Base-by-base conservation (phyloP, 2,113 vertebrate genomes). In the Syngnathus typhle region DNA sequence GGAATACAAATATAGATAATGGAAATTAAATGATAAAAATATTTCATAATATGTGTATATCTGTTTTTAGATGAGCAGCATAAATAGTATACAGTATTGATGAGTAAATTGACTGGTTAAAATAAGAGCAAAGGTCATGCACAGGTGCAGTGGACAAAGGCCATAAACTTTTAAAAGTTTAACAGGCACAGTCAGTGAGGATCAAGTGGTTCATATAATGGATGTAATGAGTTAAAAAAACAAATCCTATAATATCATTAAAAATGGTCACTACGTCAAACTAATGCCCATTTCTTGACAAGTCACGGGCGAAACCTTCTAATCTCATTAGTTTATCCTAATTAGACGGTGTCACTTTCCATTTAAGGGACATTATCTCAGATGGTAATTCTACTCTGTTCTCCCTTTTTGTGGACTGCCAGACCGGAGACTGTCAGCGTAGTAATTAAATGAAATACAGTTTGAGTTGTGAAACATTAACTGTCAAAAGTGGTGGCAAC, bases 321-420 rank as follows among this genome's bases (percentile, higher is more conserved):
- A 76, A 76, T 85, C 84, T 83, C 83, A 86, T 88, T 88, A 85
- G 68, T 67, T 70, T 68, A 61, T 39, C 78, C 70, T 81, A 84
- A 91, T 87, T 86, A 87, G 79, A 88, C 76, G 73, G 71, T 78
- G 85, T 86, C 84, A 83, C 81, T 88, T 89, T 84, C 69, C 68
- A 84, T 89, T 87, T 74, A 64, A 73, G 72, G 69, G 79, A 78
- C 78, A 66, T 71, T 71, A 62, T 80, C 68, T 76, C 69, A 79
- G 63, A 43, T 62, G 70, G 44, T 73, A 69, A 78, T 82, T 81
- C 65, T 70, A 36, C 68, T 65, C 54, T 7, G 60, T 69, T 72
- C 65, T 74, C 47, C 54, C 58, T 65, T 27, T 66, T 71, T 77
- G 68, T 79, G 78, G 75, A 67, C 75, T 60, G 59, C 1, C 11